Base-by-base conservation (phyloP, 1,140 invertebrate species). In the Diachasmimorpha longicaudata region DNA sequence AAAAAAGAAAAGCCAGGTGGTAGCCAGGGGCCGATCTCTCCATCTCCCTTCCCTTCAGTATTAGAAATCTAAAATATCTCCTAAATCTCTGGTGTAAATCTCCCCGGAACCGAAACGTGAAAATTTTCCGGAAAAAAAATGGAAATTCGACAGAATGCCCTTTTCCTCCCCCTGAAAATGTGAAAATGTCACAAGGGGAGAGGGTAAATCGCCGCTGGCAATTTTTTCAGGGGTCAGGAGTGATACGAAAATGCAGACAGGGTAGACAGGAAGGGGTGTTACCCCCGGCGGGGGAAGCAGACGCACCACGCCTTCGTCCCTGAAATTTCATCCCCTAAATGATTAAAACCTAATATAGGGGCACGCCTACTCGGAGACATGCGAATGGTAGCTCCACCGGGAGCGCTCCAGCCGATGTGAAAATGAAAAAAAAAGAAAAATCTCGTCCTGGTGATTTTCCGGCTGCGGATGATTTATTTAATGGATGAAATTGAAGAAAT, bases 291-390 rank as follows among this genome's bases (percentile, higher is more conserved):
- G 87, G 85, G 84, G 81, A 70, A 81, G 85, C 86, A 88, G 86
- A 88, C 85, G 58, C 86, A 86, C 85, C 87, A 88, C 87, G 87
- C 87, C 87, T 70, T 72, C 82, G 81, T 82, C 79, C 82, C 85
- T 83, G 85, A 87, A 88, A 88, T 86, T 87, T 87, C 85, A 86
- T 86, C 82, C 82, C 82, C 81, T 87, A 85, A 89, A 88, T 87
- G 86, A 89, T 89, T 89, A 88, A 89, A 89, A 87, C 84, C 85
- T 88, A 89, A 89, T 89, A 87, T 84, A 85, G 80, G 76, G 85
- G 87, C 85, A 89, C 87, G 86, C 87, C 87, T 86, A 86, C 82
- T 78, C 76, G 67, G 76, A 36, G 37, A 68, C 48, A 36, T 68
- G 77, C 79, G 80, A 77, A 80, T 72, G 74, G 79, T 63, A 72